phyloP scores from a whole-genome alignment of 2,888 invertebrate genomes.

The Hirtodrosophila cameraria region DNA sequence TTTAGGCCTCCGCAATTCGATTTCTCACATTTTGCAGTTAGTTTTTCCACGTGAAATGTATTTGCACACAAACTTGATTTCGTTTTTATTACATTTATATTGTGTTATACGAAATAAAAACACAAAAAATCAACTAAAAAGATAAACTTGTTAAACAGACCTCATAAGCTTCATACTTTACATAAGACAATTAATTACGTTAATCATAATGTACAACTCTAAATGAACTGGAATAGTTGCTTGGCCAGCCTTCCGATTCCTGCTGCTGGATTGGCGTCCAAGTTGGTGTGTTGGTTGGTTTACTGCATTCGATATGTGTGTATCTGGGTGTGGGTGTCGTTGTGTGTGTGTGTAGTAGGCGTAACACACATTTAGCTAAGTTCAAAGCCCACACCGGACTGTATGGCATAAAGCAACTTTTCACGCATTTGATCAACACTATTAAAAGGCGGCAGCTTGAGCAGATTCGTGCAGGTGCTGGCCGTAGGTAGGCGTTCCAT shows the following conservation, averaged over 20 bases:
- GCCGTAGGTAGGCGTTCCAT: conserved; percentile 97
- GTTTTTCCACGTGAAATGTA: conserved; percentile 8
- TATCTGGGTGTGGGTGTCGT: conserved; percentile 6
- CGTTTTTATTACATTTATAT: conserved; percentile 39
- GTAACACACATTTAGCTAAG: conserved; percentile 88
- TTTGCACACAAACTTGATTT: conserved; percentile 17
- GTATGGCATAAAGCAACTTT: conserved; percentile 96
- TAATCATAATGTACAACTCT: conserved; percentile 53
- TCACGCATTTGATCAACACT: conserved; percentile 90
- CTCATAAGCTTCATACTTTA: conserved; percentile 67
- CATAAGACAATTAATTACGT: conserved; percentile 56
- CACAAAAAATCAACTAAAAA: conserved; percentile 47
- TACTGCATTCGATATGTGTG: conserved; percentile 56
- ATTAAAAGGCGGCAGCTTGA: conserved; percentile 96
- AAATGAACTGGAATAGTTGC: conserved; percentile 59
- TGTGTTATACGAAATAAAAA: conserved; percentile 41
- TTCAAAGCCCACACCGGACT: conserved; percentile 98
- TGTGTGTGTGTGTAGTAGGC: neutral
- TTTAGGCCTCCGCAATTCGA: conserved; percentile 3
- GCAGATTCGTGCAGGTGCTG: conserved; percentile 98
- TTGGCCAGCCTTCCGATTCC: conserved; percentile 21
- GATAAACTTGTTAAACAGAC: conserved; percentile 61
- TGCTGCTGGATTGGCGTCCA: conserved; percentile 31
- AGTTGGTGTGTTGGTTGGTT: conserved; percentile 13
- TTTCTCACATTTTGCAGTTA: neutral